Evolutionary conservation across 2,888 invertebrate species (phyloP).

Genomic region (Uropetala carovei): DNA sequence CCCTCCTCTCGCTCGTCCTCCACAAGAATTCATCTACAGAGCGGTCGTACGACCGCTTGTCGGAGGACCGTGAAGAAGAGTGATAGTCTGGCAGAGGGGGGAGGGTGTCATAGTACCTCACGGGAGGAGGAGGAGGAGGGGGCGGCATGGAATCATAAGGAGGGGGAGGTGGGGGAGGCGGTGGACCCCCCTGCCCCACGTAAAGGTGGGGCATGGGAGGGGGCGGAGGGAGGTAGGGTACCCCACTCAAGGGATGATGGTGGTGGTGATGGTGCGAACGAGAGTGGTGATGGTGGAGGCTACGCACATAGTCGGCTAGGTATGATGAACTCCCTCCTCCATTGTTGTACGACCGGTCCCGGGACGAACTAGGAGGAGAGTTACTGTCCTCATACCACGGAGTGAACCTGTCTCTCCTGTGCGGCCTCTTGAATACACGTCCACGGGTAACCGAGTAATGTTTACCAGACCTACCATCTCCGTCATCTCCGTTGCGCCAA

Average conservation of each 20-base stretch:
- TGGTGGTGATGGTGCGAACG: slow-evolving; percentile 29
- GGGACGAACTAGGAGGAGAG: slow-evolving; percentile 47
- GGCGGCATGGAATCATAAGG: slow-evolving; percentile 78
- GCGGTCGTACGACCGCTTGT: slow-evolving; percentile 90
- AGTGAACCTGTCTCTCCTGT: slow-evolving; percentile 45
- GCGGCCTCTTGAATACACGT: slow-evolving; percentile 59
- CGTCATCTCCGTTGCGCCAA: slow-evolving; percentile 54
- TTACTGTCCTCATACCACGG: slow-evolving; percentile 52
- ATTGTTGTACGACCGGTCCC: slow-evolving; percentile 49
- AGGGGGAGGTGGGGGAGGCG: slow-evolving; percentile 65
- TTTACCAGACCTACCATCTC: slow-evolving; percentile 44
- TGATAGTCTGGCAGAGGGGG: slow-evolving; percentile 87
- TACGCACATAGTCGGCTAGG: slow-evolving; percentile 48
- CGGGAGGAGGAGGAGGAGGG: slow-evolving; percentile 77
- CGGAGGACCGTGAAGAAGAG: slow-evolving; percentile 77
- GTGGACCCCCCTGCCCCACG: slow-evolving; percentile 45
- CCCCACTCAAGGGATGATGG: background rate
- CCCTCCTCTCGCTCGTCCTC: slow-evolving; percentile 84
- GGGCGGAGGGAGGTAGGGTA: background rate
- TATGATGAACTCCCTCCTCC: slow-evolving; percentile 39
- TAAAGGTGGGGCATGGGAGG: slow-evolving; percentile 45
- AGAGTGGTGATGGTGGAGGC: slow-evolving; percentile 51
- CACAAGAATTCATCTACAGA: slow-evolving; percentile 93
- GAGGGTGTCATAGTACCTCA: slow-evolving; percentile 84
- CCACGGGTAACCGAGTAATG: slow-evolving; percentile 54